Evolutionary conservation across 1,140 invertebrate genomes (phyloP), one percentile per base, ranked within the genome.

Genomic region (Anastrepha ludens): DNA sequence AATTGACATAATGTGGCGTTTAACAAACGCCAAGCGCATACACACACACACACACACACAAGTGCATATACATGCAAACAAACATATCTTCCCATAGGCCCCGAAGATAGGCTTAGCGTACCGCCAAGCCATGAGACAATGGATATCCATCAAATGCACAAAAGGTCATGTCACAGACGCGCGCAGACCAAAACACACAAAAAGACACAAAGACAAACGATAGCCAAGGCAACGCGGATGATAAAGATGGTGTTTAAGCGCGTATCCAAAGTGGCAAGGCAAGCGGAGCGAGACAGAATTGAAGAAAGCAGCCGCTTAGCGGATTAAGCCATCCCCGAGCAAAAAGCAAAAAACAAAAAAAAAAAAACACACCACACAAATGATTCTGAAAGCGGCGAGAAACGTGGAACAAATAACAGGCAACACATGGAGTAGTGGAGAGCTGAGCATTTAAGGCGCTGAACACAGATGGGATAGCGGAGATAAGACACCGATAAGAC

Each of bases 1-100:
- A 81, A 81, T 81, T 81, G 74, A 81, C 74, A 81, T 81, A 81
- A 81, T 81, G 74, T 81, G 74, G 74, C 74, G 74, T 81, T 81
- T 81, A 50, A 81, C 74, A 81, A 81, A 81, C 74, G 74, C 74
- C 50, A 81, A 81, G n/a, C n/a, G 47, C 44, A 8, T 41, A 11
- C 2, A 17, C 58, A 60, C 20, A 44, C 50, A 86, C 41, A 59
- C 60, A 7, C 8, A 6, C 0, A 13, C 58, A 15, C 50, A 9
- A 9, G 0, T 29, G 2, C 50, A 59, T 15, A 6, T n/a, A 39
- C 67, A 39, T 15, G 29, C 67, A 74, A 6, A 74, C 29, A 74
- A 6, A 29, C 17, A 74, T 29, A 29, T 5, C 17, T 0, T 0
- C 29, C 29, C 29, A 29, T 29, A 29, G 29, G 29, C 29, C 29